These are phyloP conservation scores for Oscheius sp. DNA, from an alignment of 2,888 invertebrate species.

Conservation along the genomic window DNA sequence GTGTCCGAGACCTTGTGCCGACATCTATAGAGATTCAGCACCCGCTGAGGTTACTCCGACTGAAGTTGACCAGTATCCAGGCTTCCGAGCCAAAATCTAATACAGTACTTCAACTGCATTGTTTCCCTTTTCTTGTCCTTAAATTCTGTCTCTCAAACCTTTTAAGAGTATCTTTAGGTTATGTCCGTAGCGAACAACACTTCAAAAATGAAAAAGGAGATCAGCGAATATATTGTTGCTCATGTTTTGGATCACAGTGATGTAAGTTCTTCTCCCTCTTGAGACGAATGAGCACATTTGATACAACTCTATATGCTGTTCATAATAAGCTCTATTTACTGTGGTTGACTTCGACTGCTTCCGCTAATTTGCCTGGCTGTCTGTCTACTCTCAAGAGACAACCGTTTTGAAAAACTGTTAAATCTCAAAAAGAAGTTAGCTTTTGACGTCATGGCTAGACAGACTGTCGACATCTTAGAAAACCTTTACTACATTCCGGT, in stretches of 20 bases:
- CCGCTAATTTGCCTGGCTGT: slow-evolving; percentile 5
- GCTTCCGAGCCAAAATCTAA: too few relatives aligned
- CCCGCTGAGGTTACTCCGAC: not conserved
- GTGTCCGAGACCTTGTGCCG: slow-evolving; percentile 20
- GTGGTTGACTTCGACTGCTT: slow-evolving; percentile 15
- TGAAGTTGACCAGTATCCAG: not conserved
- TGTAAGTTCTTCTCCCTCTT: slow-evolving; percentile 15
- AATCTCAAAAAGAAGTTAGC: too few relatives aligned
- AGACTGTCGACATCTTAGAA: too few relatives aligned
- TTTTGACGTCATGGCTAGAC: too few relatives aligned
- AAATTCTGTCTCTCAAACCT: too few relatives aligned
- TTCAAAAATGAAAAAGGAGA: slow-evolving; percentile 27
- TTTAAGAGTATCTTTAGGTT: not conserved
- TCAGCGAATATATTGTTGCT: slow-evolving; percentile 44
- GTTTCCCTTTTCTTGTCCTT: not conserved
- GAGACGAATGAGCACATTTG: not conserved
- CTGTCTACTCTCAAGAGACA: too few relatives aligned
- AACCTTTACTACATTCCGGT: too few relatives aligned
- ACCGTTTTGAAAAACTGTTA: too few relatives aligned
- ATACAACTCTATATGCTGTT: not conserved
- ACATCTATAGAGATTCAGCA: slow-evolving; percentile 13
- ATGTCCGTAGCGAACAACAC: slow-evolving; percentile 2
- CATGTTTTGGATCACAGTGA: slow-evolving; percentile 42
- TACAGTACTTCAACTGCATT: not conserved
- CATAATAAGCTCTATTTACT: slow-evolving; percentile 24